Percentiles rank a stretch among this genome's conserved stretches.
Conservation (phyloP, 2,113 vertebrate species). For the Albula goreensis region DNA sequence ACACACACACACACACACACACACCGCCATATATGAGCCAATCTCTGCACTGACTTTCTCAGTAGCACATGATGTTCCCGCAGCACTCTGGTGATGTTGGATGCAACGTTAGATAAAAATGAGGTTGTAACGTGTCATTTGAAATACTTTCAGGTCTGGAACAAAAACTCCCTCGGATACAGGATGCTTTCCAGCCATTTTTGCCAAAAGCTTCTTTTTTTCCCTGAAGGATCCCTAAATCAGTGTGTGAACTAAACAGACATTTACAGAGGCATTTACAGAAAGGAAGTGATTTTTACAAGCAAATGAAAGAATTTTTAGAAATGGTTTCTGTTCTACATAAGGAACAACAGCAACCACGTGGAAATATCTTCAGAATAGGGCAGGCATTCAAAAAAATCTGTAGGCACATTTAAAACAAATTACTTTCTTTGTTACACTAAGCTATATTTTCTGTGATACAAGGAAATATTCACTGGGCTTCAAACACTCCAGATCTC, state of each 20-base stretch:
- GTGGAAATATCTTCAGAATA: neutral
- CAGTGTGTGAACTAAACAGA: conserved; percentile 7
- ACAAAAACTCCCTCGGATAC: neutral
- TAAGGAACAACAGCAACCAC: neutral
- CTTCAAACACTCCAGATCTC: neutral
- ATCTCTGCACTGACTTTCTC: neutral
- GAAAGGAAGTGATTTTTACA: neutral
- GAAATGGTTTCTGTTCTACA: neutral
- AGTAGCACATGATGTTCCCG: neutral
- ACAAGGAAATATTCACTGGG: neutral
- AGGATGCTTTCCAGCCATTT: neutral
- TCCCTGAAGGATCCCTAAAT: conserved; percentile 4
- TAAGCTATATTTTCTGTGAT: neutral
- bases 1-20: neutral
- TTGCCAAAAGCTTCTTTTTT: neutral
- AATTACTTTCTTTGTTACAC: neutral
- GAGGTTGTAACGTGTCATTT: neutral
- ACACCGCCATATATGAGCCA: neutral
- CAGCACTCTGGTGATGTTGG: neutral
- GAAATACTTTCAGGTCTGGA: neutral
- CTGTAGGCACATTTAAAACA: neutral
- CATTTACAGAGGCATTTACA: conserved; percentile 15
- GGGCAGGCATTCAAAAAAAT: neutral
- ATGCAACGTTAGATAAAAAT: neutral
- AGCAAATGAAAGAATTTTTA: conserved; percentile 20